phyloP scores from a whole-genome alignment of 2,888 invertebrate species.

The Drosophila longiperda region DNA sequence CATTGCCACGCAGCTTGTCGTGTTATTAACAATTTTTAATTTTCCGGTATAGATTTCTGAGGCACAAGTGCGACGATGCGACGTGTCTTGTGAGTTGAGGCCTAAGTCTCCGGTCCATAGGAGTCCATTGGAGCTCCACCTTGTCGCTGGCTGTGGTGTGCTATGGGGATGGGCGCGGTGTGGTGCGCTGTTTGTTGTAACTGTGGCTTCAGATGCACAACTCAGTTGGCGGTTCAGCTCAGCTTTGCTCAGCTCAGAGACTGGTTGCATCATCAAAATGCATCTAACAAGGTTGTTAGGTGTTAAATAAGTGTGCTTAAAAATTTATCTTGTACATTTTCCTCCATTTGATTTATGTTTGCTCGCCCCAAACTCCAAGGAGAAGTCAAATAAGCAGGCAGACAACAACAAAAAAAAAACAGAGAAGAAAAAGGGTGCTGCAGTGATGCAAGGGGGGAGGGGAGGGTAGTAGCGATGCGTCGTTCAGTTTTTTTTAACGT shows the following conservation, averaged over 20 bases:
- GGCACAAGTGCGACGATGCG: conserved; percentile 53
- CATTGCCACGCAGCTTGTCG: conserved; percentile 66
- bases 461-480: background rate
- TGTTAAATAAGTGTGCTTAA: conserved; percentile 82
- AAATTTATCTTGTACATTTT: conserved; percentile 83
- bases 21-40: conserved; percentile 81
- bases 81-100: conserved; percentile 34
- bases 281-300: conserved; percentile 82
- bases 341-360: conserved; percentile 80
- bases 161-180: background rate
- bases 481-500: conserved; percentile 19
- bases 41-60: conserved; percentile 81
- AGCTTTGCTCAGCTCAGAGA: conserved; percentile 24
- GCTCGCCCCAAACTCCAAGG: conserved; percentile 41
- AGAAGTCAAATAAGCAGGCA: conserved; percentile 56
- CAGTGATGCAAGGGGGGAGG: background rate
- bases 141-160: conserved; percentile 51
- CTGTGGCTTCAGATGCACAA: conserved; percentile 23
- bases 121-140: conserved; percentile 42
- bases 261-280: conserved; percentile 76
- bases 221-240: conserved; percentile 1
- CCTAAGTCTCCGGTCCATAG: conserved; percentile 6
- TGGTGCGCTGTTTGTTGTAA: conserved; percentile 12
- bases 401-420: background rate
- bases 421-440: background rate